Conservation (phyloP, 1,140 invertebrate species). For the Bombus pascuorum region DNA sequence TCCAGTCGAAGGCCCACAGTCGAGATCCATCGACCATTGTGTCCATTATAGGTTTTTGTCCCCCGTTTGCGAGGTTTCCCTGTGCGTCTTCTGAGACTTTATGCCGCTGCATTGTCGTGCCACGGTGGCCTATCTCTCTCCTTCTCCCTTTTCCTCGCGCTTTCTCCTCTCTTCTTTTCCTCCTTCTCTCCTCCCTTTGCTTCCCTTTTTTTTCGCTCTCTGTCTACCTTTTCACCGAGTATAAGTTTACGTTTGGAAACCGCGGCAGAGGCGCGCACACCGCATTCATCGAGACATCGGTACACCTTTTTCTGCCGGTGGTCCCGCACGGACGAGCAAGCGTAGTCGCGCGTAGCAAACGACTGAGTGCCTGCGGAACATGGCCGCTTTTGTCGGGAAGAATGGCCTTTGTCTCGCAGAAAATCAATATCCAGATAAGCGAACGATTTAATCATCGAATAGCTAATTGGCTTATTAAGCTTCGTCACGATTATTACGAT, state of each 20-base stretch:
- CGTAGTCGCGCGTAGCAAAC: constrained; percentile 65
- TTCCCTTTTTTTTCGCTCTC: constrained; percentile 37
- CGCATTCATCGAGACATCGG: constrained; percentile 62
- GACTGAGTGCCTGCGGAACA: constrained; percentile 45
- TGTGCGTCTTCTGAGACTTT: constrained; percentile 61
- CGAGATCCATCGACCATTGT: constrained; percentile 66
- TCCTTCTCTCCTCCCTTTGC: constrained; percentile 8
- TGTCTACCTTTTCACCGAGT: constrained; percentile 48
- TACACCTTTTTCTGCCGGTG: constrained; percentile 67
- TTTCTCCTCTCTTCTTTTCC: not conserved
- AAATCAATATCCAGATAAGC: constrained; percentile 53
- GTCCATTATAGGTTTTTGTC: constrained; percentile 68
- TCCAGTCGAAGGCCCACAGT: constrained; percentile 52
- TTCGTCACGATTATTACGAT: constrained; percentile 27
- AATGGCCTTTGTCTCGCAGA: constrained; percentile 36
- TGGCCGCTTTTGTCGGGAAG: constrained; percentile 44
- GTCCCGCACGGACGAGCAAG: constrained; percentile 62
- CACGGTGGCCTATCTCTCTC: constrained; percentile 29
- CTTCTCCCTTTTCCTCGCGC: not conserved
- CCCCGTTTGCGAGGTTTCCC: constrained; percentile 45
- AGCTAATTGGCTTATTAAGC: constrained; percentile 42
- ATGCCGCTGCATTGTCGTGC: constrained; percentile 64
- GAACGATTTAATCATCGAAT: constrained; percentile 47
- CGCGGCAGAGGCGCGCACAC: constrained; percentile 53
- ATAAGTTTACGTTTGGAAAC: constrained; percentile 71